These are phyloP conservation scores for Apogon hyalosoma DNA, from an alignment of 2,797 vertebrate species.

Conservation along the genomic window DNA sequence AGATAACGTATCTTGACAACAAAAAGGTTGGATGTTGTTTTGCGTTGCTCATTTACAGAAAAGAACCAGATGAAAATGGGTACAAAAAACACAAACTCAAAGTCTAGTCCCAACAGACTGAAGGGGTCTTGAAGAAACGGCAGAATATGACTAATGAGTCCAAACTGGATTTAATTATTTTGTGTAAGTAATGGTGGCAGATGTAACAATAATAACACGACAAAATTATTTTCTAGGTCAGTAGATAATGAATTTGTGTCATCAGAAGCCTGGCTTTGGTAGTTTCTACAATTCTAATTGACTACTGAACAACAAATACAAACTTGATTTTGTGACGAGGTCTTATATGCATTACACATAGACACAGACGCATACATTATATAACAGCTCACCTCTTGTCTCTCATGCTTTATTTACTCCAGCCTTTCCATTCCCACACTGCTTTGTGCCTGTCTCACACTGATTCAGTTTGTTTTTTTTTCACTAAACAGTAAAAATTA, in stretches of 20 bases:
- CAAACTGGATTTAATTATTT: neutral
- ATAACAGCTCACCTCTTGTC: neutral
- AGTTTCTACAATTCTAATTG: too few relatives aligned
- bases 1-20: neutral
- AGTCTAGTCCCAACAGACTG: neutral
- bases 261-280: too few relatives aligned
- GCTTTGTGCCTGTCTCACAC: neutral
- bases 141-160: neutral
- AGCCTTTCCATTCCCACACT: neutral
- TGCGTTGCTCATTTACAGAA: neutral
- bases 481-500: constrained; percentile 25
- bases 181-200: too few relatives aligned
- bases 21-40: neutral
- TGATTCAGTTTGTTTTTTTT: constrained; percentile 23
- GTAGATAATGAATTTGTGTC: too few relatives aligned
- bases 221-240: too few relatives aligned
- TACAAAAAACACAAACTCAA: constrained; percentile 1
- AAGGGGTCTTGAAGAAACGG: neutral
- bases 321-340: too few relatives aligned
- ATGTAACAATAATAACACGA: too few relatives aligned
- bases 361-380: too few relatives aligned
- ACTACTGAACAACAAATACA: neutral
- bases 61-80: neutral
- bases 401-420: constrained; percentile 10
- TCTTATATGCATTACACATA: too few relatives aligned